These are phyloP conservation scores for Cuniculus paca DNA, from an alignment of 2,797 vertebrate species.

Conservation along the genomic window DNA sequence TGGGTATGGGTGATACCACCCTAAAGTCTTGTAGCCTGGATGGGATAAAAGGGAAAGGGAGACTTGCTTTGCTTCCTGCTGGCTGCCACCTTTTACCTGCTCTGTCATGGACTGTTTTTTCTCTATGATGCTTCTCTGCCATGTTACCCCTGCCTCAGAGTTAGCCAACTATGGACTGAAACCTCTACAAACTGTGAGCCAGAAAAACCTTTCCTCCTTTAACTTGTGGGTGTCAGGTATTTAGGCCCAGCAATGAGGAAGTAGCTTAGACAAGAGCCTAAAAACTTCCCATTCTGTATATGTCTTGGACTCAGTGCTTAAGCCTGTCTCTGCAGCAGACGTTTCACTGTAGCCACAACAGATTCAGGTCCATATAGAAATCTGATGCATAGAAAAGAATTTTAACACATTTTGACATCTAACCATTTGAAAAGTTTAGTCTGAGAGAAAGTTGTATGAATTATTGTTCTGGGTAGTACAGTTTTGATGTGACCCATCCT, in stretches of 20 bases:
- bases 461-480: background rate
- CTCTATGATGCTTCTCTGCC: background rate
- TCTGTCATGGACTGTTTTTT: background rate
- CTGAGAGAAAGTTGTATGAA: constrained; percentile 42
- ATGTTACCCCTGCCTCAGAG: background rate
- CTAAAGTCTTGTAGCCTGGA: background rate
- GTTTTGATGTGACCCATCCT: background rate
- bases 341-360: background rate
- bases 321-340: background rate
- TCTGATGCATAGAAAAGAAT: constrained; percentile 15
- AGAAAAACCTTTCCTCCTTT: background rate
- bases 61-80: background rate
- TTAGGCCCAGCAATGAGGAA: background rate
- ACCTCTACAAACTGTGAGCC: background rate
- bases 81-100: background rate
- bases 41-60: background rate
- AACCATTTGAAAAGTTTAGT: constrained; percentile 48
- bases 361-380: background rate
- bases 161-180: background rate
- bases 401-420: constrained; percentile 48
- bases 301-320: background rate
- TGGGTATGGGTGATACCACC: background rate
- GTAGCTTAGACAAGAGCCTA: background rate
- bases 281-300: background rate
- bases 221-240: background rate